These are phyloP conservation scores for Loris lydekkerianus DNA, from an alignment of 2,797 vertebrate species.

Conservation along the genomic window DNA sequence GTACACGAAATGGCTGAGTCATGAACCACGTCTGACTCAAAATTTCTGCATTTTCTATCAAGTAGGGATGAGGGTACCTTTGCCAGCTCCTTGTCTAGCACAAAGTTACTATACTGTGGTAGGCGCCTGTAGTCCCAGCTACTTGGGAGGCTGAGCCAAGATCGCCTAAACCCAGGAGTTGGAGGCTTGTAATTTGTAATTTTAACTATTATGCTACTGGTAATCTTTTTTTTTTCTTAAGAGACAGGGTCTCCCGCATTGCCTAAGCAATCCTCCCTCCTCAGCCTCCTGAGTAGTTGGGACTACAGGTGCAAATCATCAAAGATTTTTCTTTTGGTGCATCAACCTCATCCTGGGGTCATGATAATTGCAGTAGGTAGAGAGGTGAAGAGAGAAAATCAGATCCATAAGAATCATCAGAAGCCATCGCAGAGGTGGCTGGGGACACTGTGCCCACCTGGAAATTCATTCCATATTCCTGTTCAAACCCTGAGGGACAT, in stretches of 20 bases:
- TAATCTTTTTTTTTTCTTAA: neutral
- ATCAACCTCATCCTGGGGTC: neutral
- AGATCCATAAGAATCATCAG: neutral
- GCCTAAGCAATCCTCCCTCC: neutral
- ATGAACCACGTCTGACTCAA: neutral
- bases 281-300: neutral
- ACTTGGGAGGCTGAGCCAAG: too few relatives aligned
- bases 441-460: neutral
- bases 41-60: neutral
- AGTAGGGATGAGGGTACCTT: neutral
- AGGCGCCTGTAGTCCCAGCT: too few relatives aligned
- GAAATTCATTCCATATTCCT: neutral
- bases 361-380: neutral
- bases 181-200: neutral
- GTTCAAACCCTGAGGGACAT: neutral
- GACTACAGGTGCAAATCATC: neutral
- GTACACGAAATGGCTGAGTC: neutral
- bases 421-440: neutral
- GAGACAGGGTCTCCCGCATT: neutral
- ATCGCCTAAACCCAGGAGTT: too few relatives aligned
- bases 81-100: neutral
- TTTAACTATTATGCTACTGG: neutral
- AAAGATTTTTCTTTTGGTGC: neutral
- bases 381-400: neutral
- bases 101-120: neutral